Percentiles rank a stretch among this genome's conserved stretches.
phyloP scores from a whole-genome alignment of 2,113 vertebrate genomes.

The Bombycilla garrulus region DNA sequence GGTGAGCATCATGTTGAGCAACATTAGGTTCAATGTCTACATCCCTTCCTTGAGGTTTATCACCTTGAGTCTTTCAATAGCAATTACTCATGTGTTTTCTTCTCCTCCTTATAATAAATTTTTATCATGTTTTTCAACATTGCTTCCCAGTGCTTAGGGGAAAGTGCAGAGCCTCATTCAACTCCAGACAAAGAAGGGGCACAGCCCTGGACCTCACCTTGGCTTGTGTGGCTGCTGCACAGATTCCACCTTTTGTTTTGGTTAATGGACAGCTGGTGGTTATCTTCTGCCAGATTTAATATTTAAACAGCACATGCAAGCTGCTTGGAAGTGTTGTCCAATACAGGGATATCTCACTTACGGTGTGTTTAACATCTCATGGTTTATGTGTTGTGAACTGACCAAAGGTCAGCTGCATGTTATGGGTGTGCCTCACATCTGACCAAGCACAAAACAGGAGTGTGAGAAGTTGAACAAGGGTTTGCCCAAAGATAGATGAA shows the following conservation, averaged over 20 bases:
- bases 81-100: background rate
- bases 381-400: background rate
- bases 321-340: background rate
- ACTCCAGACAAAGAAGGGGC: background rate
- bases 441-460: background rate
- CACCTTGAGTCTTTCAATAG: background rate
- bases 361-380: fast-evolving
- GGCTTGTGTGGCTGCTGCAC: background rate
- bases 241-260: background rate
- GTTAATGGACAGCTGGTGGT: background rate
- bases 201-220: background rate
- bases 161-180: background rate
- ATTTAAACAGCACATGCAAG: background rate
- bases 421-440: background rate
- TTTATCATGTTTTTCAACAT: background rate
- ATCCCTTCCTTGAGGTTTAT: background rate
- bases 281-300: background rate
- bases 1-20: background rate
- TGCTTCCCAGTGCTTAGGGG: background rate
- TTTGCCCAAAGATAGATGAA: background rate
- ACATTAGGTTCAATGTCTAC: background rate
- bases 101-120: background rate
- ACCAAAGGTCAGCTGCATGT: background rate
- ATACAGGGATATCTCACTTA: background rate
- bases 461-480: background rate